A percentile compares a stretch with the other conserved stretches of the same genome.
phyloP scores from a whole-genome alignment of 2,797 vertebrate genomes.

The Pseudochromis fuscus region DNA sequence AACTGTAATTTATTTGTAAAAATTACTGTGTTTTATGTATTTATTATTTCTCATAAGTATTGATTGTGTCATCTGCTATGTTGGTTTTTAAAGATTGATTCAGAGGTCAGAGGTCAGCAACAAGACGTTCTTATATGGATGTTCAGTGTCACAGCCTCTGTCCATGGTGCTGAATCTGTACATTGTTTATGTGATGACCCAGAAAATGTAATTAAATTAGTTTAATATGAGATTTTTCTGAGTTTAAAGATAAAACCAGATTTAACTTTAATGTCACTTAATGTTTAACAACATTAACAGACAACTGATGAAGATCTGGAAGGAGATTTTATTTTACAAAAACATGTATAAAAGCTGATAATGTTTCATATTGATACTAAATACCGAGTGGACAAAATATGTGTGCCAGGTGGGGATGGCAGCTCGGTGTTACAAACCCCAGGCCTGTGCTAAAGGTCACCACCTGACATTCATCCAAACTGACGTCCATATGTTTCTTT shows the following conservation, averaged over 20 bases:
- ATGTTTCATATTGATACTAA: background rate
- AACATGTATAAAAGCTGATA: background rate
- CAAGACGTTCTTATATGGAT: background rate
- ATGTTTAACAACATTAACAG: too few species aligned
- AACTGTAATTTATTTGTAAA: too few species aligned
- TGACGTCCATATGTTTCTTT: conserved; percentile 56
- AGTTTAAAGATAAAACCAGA: background rate
- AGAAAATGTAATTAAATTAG: background rate
- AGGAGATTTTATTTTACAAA: background rate
- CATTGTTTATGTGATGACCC: background rate
- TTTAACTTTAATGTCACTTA: too few species aligned
- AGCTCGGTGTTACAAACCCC: conserved; percentile 61
- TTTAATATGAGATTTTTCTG: background rate
- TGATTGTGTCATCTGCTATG: too few species aligned
- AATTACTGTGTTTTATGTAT: too few species aligned
- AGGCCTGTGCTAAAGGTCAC: conserved; percentile 59
- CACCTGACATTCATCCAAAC: conserved; percentile 45
- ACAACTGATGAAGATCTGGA: background rate
- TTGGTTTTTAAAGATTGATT: background rate
- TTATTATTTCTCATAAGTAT: too few species aligned
- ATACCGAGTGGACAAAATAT: conserved; percentile 7
- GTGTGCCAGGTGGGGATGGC: conserved; percentile 41
- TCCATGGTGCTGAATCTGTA: conserved; percentile 65
- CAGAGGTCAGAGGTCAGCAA: background rate
- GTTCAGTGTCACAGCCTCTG: conserved; percentile 41